Percentiles rank a stretch among this genome's conserved stretches.
phyloP scores from a whole-genome alignment of 2,888 invertebrate genomes.

The Chrysina gloriosa region DNA sequence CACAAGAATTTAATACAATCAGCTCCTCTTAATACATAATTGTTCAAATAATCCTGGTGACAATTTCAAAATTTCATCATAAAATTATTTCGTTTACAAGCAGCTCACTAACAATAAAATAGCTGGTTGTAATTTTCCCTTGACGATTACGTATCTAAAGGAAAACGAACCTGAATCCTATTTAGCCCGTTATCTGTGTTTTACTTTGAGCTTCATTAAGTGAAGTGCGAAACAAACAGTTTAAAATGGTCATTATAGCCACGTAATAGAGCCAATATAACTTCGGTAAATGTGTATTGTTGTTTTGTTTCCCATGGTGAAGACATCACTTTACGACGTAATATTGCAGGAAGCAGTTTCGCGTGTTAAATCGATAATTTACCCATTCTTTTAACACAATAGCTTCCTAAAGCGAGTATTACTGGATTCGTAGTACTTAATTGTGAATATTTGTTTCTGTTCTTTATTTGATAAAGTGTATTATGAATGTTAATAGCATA shows the following conservation, averaged over 20 bases:
- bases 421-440: neutral
- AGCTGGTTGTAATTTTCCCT: too few relatives aligned
- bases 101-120: too few relatives aligned
- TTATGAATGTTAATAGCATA: too few relatives aligned
- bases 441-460: too few relatives aligned
- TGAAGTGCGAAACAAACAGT: constrained; percentile 6
- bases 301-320: neutral
- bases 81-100: too few relatives aligned
- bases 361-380: neutral
- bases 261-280: neutral
- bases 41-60: too few relatives aligned
- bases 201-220: neutral
- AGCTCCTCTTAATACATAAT: too few relatives aligned
- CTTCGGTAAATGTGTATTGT: neutral
- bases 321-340: neutral
- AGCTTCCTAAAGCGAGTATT: neutral
- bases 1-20: too few relatives aligned
- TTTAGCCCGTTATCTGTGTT: neutral
- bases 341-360: neutral
- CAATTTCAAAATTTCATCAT: too few relatives aligned
- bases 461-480: too few relatives aligned
- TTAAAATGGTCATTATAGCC: constrained; percentile 7
- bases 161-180: neutral
- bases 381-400: neutral
- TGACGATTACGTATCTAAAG: too few relatives aligned